phyloP scores from a whole-genome alignment of 2,113 vertebrate species.

The Chelonoidis abingdonii region DNA sequence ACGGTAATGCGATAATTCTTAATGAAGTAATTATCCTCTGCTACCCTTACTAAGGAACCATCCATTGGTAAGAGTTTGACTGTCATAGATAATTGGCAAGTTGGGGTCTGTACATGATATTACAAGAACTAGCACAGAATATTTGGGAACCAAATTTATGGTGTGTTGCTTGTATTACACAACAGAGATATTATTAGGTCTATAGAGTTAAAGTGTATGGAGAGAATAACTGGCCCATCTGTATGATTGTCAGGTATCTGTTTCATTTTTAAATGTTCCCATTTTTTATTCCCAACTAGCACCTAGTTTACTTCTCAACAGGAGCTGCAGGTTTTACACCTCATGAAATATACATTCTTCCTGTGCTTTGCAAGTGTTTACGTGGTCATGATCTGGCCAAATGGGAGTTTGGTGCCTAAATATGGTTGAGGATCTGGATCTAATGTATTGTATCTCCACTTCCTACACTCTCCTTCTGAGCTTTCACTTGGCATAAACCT shows the following conservation, averaged over 20 bases:
- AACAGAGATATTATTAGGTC: neutral
- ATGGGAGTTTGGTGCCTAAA: neutral
- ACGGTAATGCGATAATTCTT: neutral
- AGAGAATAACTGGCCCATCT: neutral
- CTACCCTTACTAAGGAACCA: neutral
- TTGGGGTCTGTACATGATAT: neutral
- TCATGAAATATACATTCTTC: neutral
- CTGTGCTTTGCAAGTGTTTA: neutral
- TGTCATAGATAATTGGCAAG: neutral
- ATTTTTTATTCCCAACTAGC: neutral
- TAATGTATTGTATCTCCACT: neutral
- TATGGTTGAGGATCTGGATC: neutral
- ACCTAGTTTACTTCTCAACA: neutral
- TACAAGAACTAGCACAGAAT: neutral
- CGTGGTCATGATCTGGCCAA: neutral
- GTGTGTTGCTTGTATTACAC: neutral
- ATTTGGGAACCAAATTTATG: neutral
- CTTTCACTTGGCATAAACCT: neutral
- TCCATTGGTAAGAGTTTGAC: neutral
- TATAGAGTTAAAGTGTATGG: neutral
- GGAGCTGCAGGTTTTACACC: neutral
- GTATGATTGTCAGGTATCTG: neutral
- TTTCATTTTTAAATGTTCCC: neutral
- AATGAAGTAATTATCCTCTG: neutral
- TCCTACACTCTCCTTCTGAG: neutral